Conservation (phyloP, 2,888 invertebrate genomes). For the Cataglyphis rosenhaueri region DNA sequence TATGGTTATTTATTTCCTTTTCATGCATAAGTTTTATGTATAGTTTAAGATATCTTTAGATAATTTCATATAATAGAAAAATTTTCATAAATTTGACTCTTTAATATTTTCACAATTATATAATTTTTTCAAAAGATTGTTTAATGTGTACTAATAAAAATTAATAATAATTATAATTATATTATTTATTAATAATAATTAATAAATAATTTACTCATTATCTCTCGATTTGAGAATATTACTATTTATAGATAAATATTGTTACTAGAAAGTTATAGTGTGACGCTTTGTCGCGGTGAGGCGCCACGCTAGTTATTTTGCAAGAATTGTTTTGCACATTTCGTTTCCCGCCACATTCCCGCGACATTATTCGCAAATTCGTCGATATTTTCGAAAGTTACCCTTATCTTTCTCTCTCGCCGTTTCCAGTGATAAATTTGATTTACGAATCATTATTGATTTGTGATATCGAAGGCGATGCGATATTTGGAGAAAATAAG, state of each 20-base stretch:
- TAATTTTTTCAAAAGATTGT: neutral
- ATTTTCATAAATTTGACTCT: neutral
- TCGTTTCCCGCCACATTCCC: conserved; percentile 48
- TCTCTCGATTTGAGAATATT: neutral
- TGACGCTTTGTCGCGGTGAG: conserved; percentile 77
- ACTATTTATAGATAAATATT: conserved; percentile 82
- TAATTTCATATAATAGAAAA: neutral
- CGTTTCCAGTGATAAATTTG: neutral
- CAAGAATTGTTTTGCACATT: conserved; percentile 77
- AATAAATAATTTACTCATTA: neutral
- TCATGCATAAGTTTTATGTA: neutral
- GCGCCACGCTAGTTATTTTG: conserved; percentile 79
- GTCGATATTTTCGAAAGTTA: neutral
- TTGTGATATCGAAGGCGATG: conserved; percentile 41
- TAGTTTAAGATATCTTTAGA: neutral
- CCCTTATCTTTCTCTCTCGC: neutral
- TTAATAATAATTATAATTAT: neutral
- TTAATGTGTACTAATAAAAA: neutral
- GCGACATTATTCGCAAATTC: neutral
- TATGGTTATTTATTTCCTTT: neutral
- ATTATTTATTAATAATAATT: neutral
- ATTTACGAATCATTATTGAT: neutral
- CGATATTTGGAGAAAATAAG: conserved; percentile 5
- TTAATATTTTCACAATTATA: neutral
- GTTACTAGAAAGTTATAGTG: conserved; percentile 81